phyloP scores from a whole-genome alignment of 2,888 invertebrate genomes.

The Dryobota labecula region DNA sequence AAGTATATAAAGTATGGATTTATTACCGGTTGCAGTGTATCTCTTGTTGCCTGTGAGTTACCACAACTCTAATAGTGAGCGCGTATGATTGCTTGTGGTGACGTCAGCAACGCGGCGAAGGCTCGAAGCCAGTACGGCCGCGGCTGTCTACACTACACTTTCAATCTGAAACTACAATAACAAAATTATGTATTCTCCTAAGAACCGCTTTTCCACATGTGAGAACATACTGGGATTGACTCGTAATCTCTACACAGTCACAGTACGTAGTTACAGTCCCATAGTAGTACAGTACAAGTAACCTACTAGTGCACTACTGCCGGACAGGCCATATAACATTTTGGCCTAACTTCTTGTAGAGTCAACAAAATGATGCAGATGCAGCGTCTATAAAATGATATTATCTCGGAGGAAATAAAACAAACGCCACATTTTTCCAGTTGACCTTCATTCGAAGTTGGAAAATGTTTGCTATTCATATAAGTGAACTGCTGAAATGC shows the following conservation, averaged over 20 bases:
- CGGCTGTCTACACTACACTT: background rate
- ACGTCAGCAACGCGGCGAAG: background rate
- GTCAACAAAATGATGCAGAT: background rate
- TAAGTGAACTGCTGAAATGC: constrained; percentile 5
- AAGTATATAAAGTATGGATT: no score
- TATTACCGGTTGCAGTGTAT: background rate
- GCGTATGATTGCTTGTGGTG: background rate
- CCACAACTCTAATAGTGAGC: background rate
- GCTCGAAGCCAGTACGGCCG: background rate
- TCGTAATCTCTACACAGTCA: no score
- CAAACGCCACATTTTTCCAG: constrained; percentile 11
- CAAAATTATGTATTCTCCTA: background rate
- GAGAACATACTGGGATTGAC: no score
- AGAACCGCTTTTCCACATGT: background rate
- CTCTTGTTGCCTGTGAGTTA: background rate
- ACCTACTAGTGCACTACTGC: background rate
- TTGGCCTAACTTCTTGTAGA: constrained; percentile 1
- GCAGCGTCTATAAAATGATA: background rate
- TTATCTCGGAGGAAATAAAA: constrained; percentile 16
- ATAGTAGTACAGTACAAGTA: no score
- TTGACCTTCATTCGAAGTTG: constrained; percentile 17
- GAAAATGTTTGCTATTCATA: constrained; percentile 15
- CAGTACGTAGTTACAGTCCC: no score
- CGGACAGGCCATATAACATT: background rate
- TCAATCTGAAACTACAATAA: background rate